phyloP scores from a whole-genome alignment of 2,113 vertebrate species.

The Buteo buteo region DNA sequence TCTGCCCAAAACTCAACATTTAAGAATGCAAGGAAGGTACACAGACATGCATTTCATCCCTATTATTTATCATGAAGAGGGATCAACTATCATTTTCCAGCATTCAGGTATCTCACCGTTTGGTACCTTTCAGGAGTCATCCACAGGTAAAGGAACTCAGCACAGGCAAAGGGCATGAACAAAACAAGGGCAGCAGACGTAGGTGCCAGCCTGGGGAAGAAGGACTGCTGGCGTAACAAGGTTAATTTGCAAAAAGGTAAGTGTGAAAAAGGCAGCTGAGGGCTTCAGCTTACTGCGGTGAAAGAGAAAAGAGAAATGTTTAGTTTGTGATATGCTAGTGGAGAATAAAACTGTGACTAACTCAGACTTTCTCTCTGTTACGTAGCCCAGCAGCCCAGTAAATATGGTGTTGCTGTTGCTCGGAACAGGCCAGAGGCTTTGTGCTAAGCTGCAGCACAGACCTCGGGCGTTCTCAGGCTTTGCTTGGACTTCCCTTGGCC shows the following conservation, averaged over 20 bases:
- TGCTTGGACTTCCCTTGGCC: neutral
- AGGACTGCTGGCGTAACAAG: no score
- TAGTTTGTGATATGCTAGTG: neutral
- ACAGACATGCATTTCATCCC: neutral
- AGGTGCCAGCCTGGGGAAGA: neutral
- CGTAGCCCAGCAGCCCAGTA: neutral
- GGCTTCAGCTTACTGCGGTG: neutral
- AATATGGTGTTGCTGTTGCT: rapidly evolving
- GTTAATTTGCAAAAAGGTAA: neutral
- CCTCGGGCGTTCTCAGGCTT: neutral
- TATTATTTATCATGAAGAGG: neutral
- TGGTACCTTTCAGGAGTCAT: neutral
- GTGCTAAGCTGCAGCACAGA: neutral
- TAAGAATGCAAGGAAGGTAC: neutral
- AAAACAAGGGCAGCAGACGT: rapidly evolving
- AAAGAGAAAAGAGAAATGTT: neutral
- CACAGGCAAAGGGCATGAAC: neutral
- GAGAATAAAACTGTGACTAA: neutral
- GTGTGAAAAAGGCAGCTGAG: neutral
- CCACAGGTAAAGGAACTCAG: neutral
- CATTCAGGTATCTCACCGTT: neutral
- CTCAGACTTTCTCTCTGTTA: neutral
- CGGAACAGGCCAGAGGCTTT: neutral
- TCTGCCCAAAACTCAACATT: neutral
- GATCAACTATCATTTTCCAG: neutral